Conservation (phyloP, 2,888 invertebrate genomes). For the Lucinisca nassula region DNA sequence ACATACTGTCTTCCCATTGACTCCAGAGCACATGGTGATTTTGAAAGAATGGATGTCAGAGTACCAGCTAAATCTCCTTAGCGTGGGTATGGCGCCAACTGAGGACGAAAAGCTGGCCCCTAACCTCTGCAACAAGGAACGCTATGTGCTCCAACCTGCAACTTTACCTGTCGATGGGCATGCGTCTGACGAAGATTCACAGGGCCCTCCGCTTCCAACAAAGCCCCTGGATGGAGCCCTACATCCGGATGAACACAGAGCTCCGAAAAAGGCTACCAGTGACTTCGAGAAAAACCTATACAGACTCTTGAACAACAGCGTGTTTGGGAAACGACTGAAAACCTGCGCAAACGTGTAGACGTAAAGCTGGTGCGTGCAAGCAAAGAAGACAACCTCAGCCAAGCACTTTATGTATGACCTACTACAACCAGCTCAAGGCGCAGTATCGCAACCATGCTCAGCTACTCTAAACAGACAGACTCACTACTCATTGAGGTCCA, state of each 20-base stretch:
- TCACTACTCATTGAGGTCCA: too few species aligned
- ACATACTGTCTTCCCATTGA: neutral
- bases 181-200: constrained; percentile 49
- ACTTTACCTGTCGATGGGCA: constrained; percentile 84
- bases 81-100: constrained; percentile 5
- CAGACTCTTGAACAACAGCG: too few species aligned
- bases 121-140: constrained; percentile 49
- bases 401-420: too few species aligned
- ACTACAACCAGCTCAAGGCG: too few species aligned
- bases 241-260: constrained; percentile 74
- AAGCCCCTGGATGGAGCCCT: constrained; percentile 80
- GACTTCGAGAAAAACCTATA: constrained; percentile 83
- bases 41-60: constrained; percentile 41
- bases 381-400: too few species aligned
- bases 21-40: constrained; percentile 38
- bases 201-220: constrained; percentile 78
- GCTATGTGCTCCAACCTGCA: constrained; percentile 25
- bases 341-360: too few species aligned
- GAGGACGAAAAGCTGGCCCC: constrained; percentile 67
- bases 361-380: too few species aligned
- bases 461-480: too few species aligned
- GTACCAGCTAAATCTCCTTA: constrained; percentile 31
- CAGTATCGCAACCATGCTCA: too few species aligned
- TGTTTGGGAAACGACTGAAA: too few species aligned
- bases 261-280: constrained; percentile 71